These are phyloP conservation scores for Papilio machaon DNA, from an alignment of 1,140 invertebrate genomes.

Conservation along the genomic window DNA sequence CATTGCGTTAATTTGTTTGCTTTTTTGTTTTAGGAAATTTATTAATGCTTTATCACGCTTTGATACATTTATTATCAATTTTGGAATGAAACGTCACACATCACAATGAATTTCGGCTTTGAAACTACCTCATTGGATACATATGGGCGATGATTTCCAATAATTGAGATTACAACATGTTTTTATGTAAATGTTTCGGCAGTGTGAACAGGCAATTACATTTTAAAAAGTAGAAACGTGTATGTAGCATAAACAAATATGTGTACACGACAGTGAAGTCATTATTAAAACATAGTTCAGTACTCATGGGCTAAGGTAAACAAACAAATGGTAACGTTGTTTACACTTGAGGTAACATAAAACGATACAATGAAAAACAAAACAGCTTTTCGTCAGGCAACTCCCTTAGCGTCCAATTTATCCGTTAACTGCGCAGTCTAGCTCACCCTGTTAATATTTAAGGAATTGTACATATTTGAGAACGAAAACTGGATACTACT, in stretches of 20 bases:
- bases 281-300: neutral
- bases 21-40: neutral
- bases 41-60: neutral
- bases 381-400: slow-evolving; percentile 10
- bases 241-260: too few relatives aligned
- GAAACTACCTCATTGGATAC: too few relatives aligned
- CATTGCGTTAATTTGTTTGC: neutral
- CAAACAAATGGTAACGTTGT: neutral
- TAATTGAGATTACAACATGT: too few relatives aligned
- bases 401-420: slow-evolving; percentile 17
- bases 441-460: slow-evolving; percentile 20
- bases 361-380: slow-evolving; percentile 14
- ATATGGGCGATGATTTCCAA: too few relatives aligned
- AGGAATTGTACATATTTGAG: slow-evolving; percentile 49
- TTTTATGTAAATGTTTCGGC: too few relatives aligned
- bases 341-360: neutral
- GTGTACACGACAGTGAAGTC: neutral
- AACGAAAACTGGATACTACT: slow-evolving; percentile 41
- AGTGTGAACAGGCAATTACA: too few relatives aligned
- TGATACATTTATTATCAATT: neutral
- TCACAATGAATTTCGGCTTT: too few relatives aligned
- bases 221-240: too few relatives aligned
- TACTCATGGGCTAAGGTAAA: neutral
- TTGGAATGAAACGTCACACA: too few relatives aligned
- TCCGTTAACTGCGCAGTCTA: neutral